A percentile compares a stretch with the other conserved stretches of the same genome.
These are phyloP conservation scores for Clupea harengus DNA, from an alignment of 2,113 vertebrate species.

Conservation along the genomic window DNA sequence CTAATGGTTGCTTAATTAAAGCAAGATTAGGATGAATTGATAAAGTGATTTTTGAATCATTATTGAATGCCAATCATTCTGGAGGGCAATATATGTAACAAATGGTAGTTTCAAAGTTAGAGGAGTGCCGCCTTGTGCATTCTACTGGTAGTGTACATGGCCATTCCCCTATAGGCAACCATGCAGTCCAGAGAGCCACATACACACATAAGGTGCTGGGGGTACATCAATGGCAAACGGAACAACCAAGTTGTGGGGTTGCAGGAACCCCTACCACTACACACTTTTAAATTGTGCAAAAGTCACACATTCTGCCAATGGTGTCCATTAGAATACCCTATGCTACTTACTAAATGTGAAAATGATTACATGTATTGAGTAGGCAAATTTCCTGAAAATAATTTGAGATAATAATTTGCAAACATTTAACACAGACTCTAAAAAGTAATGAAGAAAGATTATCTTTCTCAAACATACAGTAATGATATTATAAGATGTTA, in stretches of 20 bases:
- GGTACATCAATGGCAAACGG: not conserved
- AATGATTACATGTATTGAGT: no score
- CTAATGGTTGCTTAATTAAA: no score
- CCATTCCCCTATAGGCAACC: not conserved
- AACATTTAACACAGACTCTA: no score
- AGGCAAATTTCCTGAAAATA: no score
- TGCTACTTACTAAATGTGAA: no score
- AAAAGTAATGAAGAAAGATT: not conserved
- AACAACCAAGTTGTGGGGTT: no score
- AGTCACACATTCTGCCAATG: not conserved
- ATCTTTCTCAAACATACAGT: not conserved
- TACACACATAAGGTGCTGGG: not conserved
- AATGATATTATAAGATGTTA: not conserved
- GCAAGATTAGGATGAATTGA: no score
- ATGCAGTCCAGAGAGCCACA: not conserved
- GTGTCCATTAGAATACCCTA: not conserved
- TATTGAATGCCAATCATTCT: no score
- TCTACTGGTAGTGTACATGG: not conserved
- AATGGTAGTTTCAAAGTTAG: not conserved
- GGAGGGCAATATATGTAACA: not conserved
- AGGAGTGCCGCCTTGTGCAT: not conserved
- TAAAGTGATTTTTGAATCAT: no score
- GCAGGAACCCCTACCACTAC: no score
- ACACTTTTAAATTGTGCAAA: not conserved
- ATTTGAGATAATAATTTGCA: no score